A percentile compares a stretch with the other conserved stretches of the same genome.
These are phyloP conservation scores for Papilio xuthus DNA, from an alignment of 1,140 invertebrate genomes.

Conservation along the genomic window DNA sequence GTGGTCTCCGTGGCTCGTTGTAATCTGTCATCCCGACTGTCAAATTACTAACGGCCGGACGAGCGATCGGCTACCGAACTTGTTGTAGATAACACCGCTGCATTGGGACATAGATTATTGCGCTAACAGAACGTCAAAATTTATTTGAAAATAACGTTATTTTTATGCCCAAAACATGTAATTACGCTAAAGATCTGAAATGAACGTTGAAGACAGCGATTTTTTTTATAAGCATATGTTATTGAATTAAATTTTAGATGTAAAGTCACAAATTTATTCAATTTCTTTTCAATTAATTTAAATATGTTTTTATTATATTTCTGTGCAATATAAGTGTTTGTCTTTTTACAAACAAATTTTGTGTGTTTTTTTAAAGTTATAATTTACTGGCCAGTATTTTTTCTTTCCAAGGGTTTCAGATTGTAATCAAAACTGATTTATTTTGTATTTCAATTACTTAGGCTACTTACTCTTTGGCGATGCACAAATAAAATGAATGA, in stretches of 20 bases:
- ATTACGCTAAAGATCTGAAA: too few species aligned
- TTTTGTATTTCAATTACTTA: not conserved
- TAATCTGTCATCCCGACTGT: constrained; percentile 80
- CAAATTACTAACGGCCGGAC: constrained; percentile 80
- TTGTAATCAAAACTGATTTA: not conserved
- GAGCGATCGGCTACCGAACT: constrained; percentile 78
- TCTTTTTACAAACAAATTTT: too few species aligned
- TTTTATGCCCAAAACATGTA: not conserved
- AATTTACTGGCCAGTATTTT: too few species aligned
- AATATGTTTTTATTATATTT: too few species aligned
- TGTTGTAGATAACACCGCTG: constrained; percentile 74
- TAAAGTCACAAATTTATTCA: too few species aligned
- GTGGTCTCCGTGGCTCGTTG: constrained; percentile 68
- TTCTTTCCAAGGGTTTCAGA: too few species aligned
- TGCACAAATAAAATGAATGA: constrained; percentile 72
- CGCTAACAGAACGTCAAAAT: constrained; percentile 35
- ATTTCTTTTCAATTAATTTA: too few species aligned
- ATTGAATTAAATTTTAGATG: too few species aligned
- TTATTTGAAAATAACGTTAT: not conserved
- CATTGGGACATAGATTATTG: constrained; percentile 58
- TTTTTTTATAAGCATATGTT: too few species aligned
- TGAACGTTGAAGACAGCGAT: too few species aligned
- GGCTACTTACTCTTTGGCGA: constrained; percentile 56
- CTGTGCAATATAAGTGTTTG: too few species aligned
- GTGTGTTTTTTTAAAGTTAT: too few species aligned